Evolutionary conservation across 2,888 invertebrate genomes (phyloP), one percentile per base, ranked within the genome.

Genomic region (Perizoma affinitatum): DNA sequence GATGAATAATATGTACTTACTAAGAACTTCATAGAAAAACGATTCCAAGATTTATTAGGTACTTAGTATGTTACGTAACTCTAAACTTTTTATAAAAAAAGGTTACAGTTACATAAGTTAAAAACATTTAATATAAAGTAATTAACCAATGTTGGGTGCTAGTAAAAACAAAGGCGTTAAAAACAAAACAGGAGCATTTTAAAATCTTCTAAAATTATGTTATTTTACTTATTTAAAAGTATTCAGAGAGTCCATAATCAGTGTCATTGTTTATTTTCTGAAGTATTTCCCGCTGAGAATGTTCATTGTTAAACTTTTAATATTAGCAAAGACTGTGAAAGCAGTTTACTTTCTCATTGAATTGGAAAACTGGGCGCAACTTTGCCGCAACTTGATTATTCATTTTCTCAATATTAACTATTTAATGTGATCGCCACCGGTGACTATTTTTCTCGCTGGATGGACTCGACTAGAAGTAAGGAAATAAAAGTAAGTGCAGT

Each of bases 251-350:
- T 48, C 40, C 43, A 34, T 44, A 54, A 52, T 52, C 36, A 57
- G 40, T 51, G 38, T 53, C 41, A 55, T 55, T 63, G 58, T 63
- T 58, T 51, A 53, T 52, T 56, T 54, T 55, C 49, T 45, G 34
- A 44, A 59, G 60, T 34, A 51, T 60, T 50, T 48, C 34, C 49
- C 49, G 40, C 44, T 11, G 58, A 38, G 48, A 38, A 52, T 50
- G 54, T 54, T 54, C 58, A 55, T 53, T 63, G 63, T 56, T 55
- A 36, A 63, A 58, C 47, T 63, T 58, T 54, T 46, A 63, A 54
- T 63, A 63, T 52, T 52, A 55, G 41, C 51, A 38, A 54, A 58
- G 41, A 58, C 52, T 51, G 50, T 38, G 55, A 45, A 58, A 58
- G 55, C 58, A 44, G 58, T 58, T 61, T 55, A 53, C 50, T 54